phyloP scores from a whole-genome alignment of 2,888 invertebrate genomes.

The Pinctada fucata region DNA sequence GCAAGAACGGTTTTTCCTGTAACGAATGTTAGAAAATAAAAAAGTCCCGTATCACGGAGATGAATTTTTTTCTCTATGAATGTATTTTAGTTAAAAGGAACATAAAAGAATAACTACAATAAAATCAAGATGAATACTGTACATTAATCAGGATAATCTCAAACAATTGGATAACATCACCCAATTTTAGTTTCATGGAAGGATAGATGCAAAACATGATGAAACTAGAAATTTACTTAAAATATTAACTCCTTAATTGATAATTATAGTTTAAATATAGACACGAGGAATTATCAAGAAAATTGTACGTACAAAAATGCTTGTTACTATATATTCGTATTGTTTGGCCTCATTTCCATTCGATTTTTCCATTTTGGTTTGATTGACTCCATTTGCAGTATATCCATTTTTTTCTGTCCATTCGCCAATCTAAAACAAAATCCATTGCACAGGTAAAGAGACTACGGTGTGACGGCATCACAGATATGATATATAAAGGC shows the following conservation, averaged over 20 bases:
- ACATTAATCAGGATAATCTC: too few relatives aligned
- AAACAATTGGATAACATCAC: too few relatives aligned
- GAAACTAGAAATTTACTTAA: too few relatives aligned
- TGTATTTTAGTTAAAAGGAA: too few relatives aligned
- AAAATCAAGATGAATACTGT: too few relatives aligned
- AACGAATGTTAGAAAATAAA: not conserved
- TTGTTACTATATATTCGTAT: constrained; percentile 53
- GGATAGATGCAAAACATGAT: too few relatives aligned
- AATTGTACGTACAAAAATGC: constrained; percentile 53
- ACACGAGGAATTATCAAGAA: too few relatives aligned
- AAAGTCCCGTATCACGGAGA: not conserved
- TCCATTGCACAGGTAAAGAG: not conserved
- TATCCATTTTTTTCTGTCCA: constrained; percentile 49
- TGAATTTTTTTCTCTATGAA: not conserved
- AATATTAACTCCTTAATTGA: too few relatives aligned
- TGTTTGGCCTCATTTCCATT: constrained; percentile 36
- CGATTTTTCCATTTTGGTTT: constrained; percentile 1
- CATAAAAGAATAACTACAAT: too few relatives aligned
- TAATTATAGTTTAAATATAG: too few relatives aligned
- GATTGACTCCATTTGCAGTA: constrained; percentile 36
- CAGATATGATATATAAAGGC: not conserved
- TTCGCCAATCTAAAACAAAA: constrained; percentile 51
- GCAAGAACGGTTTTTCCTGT: constrained; percentile 70
- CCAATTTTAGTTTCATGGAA: too few relatives aligned
- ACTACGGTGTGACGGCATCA: too few relatives aligned